Evolutionary conservation across 2,113 vertebrate species (phyloP), one percentile per base, ranked within the genome.

Genomic region (Hucho hucho): DNA sequence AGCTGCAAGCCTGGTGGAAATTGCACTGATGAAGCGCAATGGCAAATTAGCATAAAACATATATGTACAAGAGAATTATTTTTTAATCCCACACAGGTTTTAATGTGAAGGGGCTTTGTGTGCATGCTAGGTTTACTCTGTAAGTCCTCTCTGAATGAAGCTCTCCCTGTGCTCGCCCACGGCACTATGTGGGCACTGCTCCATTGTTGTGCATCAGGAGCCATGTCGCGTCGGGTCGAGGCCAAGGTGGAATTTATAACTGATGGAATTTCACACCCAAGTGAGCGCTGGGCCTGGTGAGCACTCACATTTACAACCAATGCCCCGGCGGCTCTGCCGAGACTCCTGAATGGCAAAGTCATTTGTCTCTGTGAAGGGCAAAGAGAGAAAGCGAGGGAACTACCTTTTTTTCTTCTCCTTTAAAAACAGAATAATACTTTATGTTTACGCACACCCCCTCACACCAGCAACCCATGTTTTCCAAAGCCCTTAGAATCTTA

Each of bases 321-420:
- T 18, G n/a, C 76, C 83, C 32, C 70, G 82, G 80, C 81, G 82
- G 72, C 89, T 92, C 89, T 85, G 16, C 69, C 2, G 88, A 92
- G 89, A 92, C 89, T 89, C 84, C 84, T 92, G 90, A 92, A 92
- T 91, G 89, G 90, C 90, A 92, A 92, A 93, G 87, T 89, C 90
- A 93, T 93, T 91, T 90, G 88, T 93, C 93, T 93, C 89, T 81
- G 88, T 92, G 91, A 93, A 93, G 92, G 91, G 89, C 92, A 89
- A 84, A 81, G 80, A 78, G 86, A 81, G 81, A 64, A 29, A 67
- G 69, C 37, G 69, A 59, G 64, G 77, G 69, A 64, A 46, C 49
- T 53, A 89, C 88, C 87, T 94, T 95, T 93, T 94, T 94, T 93
- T 95, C 95, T 93, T 93, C 93, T 94, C 95, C 94, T 96, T 96